phyloP scores from a whole-genome alignment of 2,113 vertebrate species.

The Ptychochromis oligacanthus region DNA sequence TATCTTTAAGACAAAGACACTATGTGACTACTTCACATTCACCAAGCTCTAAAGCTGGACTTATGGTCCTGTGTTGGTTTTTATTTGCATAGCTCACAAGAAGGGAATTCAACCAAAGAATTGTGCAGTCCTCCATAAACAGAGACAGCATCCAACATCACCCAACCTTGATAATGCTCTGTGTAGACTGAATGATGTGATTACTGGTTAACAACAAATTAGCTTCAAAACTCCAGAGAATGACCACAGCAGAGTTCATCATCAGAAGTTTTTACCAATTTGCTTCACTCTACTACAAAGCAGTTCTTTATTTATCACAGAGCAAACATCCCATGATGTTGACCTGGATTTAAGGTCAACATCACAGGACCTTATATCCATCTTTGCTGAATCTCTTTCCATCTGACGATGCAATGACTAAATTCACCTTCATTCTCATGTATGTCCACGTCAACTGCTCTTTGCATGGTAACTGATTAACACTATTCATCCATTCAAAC shows the following conservation, averaged over 20 bases:
- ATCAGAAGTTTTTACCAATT: neutral
- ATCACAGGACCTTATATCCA: neutral
- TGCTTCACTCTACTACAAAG: neutral
- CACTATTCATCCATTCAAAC: neutral
- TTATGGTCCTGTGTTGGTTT: neutral
- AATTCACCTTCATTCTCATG: neutral
- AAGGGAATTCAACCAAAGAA: too few species aligned
- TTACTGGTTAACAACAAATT: neutral
- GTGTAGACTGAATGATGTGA: too few species aligned
- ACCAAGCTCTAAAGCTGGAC: neutral
- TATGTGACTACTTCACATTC: neutral
- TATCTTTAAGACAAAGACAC: neutral
- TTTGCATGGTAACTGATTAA: slow-evolving; percentile 15
- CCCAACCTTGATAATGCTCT: too few species aligned
- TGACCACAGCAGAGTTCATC: too few species aligned
- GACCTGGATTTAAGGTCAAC: neutral
- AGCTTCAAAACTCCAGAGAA: neutral
- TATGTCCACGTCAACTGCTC: neutral
- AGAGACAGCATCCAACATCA: too few species aligned
- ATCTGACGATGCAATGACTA: neutral
- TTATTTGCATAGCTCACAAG: too few species aligned
- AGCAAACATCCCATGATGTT: neutral
- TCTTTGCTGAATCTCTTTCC: neutral
- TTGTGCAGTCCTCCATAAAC: too few species aligned
- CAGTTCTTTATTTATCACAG: fast-evolving